Evolutionary conservation across 2,113 vertebrate species (phyloP).

Genomic region (Phylloscopus trochiloides): DNA sequence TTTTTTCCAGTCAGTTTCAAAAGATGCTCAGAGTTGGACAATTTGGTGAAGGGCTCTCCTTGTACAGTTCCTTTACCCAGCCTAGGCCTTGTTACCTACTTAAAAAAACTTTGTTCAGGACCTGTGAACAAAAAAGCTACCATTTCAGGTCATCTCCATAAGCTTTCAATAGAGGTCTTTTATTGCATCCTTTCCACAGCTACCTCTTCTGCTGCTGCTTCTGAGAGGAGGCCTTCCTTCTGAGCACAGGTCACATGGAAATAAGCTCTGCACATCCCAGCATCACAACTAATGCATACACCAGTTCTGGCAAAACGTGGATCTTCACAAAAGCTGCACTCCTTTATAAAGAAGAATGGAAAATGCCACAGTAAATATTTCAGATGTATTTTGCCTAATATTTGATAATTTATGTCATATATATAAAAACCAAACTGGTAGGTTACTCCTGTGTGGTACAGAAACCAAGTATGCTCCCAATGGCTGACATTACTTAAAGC

Average conservation of each 20-base stretch:
- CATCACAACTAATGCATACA: slow-evolving; percentile 98
- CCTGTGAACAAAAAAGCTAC: background rate
- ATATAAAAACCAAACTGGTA: background rate
- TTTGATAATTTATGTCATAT: background rate
- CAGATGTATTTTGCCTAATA: background rate
- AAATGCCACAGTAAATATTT: background rate
- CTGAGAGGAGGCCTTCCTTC: slow-evolving; percentile 94
- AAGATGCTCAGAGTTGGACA: background rate
- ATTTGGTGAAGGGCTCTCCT: background rate
- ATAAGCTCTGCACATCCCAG: slow-evolving; percentile 97
- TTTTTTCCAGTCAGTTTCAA: background rate
- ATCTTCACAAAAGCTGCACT: slow-evolving; percentile 98
- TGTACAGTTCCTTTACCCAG: background rate
- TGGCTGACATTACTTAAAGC: background rate
- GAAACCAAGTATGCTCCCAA: background rate
- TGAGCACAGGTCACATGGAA: slow-evolving; percentile 98
- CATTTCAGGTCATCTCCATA: background rate
- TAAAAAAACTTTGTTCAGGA: background rate
- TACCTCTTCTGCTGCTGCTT: slow-evolving; percentile 98
- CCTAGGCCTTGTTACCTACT: background rate
- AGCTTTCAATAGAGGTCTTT: background rate
- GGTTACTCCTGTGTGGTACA: background rate
- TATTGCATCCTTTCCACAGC: background rate
- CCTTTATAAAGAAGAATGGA: slow-evolving; percentile 70
- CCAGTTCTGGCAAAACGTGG: slow-evolving; percentile 94